Evolutionary conservation across 2,888 invertebrate species (phyloP).

Genomic region (Diaphora mendica): DNA sequence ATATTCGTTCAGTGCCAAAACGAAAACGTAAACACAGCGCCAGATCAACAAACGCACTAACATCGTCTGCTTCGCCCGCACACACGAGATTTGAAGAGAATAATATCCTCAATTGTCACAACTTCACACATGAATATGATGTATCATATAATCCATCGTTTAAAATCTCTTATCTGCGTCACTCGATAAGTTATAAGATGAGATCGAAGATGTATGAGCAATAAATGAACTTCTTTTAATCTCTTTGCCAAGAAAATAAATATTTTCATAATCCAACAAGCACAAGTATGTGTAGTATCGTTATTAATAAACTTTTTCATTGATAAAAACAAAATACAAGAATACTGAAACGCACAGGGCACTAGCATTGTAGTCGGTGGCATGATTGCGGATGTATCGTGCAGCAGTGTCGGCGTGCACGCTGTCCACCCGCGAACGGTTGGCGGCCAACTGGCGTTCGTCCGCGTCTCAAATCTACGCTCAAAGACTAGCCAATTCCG

Average conservation of each 20-base stretch:
- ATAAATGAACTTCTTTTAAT: constrained; percentile 27
- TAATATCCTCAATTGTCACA: constrained; percentile 63
- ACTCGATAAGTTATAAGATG: constrained; percentile 52
- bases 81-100: constrained; percentile 61
- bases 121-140: constrained; percentile 56
- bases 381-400: constrained; percentile 75
- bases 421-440: constrained; percentile 80
- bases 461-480: constrained; percentile 67
- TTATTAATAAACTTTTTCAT: constrained; percentile 42
- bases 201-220: constrained; percentile 51
- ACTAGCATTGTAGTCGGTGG: constrained; percentile 85
- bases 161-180: constrained; percentile 55
- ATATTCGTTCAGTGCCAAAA: constrained; percentile 79
- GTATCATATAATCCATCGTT: constrained; percentile 58
- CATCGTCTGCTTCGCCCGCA: constrained; percentile 60
- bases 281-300: constrained; percentile 27
- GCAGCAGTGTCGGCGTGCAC: constrained; percentile 69
- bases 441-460: constrained; percentile 82
- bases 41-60: constrained; percentile 74
- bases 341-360: constrained; percentile 78
- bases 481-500: constrained; percentile 81
- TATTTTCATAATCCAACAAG: constrained; percentile 5
- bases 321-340: constrained; percentile 38
- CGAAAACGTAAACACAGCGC: constrained; percentile 79
- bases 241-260: constrained; percentile 28